Evolutionary conservation across 2,113 vertebrate species (phyloP).

Genomic region (Protobothrops mucrosquamatus): DNA sequence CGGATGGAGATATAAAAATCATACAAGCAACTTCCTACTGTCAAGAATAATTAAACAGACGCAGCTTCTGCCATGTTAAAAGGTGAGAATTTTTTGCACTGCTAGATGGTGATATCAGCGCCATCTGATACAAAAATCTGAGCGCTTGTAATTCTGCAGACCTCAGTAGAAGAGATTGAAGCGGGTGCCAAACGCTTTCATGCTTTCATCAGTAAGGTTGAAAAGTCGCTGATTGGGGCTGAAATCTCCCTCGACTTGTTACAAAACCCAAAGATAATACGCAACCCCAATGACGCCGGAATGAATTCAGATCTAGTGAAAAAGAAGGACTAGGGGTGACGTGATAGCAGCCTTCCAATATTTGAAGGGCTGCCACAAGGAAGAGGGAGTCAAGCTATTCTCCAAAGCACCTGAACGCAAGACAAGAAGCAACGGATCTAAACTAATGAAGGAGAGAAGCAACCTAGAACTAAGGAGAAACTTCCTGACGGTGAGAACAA

Average conservation of each 20-base stretch:
- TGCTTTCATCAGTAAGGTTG: neutral
- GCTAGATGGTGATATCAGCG: neutral
- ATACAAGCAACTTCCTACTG: no score
- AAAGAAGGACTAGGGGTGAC: no score
- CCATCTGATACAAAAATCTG: neutral
- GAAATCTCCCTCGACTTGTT: neutral
- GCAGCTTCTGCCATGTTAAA: neutral
- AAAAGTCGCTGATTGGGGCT: neutral
- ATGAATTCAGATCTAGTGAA: no score
- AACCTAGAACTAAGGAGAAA: no score
- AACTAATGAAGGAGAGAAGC: no score
- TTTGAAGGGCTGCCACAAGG: no score
- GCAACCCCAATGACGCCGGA: neutral
- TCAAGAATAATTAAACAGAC: neutral
- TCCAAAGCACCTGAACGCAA: no score
- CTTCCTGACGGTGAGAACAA: no score
- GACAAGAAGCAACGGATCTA: no score
- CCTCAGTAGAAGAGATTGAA: neutral
- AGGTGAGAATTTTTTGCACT: neutral
- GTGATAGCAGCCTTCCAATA: no score
- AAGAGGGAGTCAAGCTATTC: no score
- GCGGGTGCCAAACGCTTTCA: no score
- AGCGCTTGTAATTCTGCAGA: neutral
- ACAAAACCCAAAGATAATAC: neutral
- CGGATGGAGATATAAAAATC: neutral